Evolutionary conservation across 1,140 invertebrate genomes (phyloP).

Genomic region (Orchesella cincta): DNA sequence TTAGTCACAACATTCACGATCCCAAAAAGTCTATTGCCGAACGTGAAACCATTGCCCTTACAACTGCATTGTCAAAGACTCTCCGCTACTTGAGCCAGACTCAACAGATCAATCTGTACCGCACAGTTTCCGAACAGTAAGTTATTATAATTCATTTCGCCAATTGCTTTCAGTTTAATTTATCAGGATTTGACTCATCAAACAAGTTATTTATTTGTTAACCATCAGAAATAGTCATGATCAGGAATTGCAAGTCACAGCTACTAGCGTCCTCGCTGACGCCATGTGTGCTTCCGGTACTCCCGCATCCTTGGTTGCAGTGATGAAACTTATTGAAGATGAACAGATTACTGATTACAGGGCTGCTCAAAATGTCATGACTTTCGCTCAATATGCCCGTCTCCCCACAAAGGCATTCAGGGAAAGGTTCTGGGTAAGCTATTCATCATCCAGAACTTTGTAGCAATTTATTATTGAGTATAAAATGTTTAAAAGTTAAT

Average conservation of each 20-base stretch:
- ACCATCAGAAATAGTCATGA: conserved; percentile 14
- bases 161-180: conserved; percentile 8
- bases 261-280: conserved; percentile 37
- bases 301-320: conserved; percentile 45
- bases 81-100: conserved; percentile 42
- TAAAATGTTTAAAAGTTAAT: conserved; percentile 3
- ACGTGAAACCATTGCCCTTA: conserved; percentile 39
- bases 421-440: conserved; percentile 45
- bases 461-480: no score
- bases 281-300: conserved; percentile 48
- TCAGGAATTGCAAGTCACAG: not conserved
- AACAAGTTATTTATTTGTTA: not conserved
- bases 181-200: not conserved
- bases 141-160: not conserved
- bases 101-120: conserved; percentile 36
- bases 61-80: conserved; percentile 45
- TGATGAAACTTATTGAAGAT: conserved; percentile 46
- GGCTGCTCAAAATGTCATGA: conserved; percentile 45
- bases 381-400: conserved; percentile 46
- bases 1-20: conserved; percentile 24
- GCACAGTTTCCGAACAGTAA: conserved; percentile 21
- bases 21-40: conserved; percentile 41
- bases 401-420: conserved; percentile 48
- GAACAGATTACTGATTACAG: conserved; percentile 44
- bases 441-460: not conserved